These are phyloP conservation scores for Lysiphlebus fabarum DNA, from an alignment of 1,140 invertebrate genomes.

Conservation along the genomic window DNA sequence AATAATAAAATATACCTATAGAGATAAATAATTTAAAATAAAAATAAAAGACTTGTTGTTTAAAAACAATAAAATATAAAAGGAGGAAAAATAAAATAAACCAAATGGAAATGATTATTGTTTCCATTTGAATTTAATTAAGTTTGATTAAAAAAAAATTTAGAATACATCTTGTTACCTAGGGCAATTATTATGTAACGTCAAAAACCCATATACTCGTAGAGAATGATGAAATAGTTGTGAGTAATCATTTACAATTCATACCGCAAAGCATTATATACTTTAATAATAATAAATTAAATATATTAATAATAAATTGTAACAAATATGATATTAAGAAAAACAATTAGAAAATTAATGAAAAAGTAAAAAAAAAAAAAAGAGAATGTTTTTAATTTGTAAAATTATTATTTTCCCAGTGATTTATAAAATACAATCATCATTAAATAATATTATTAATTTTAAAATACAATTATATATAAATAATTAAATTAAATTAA, in stretches of 20 bases:
- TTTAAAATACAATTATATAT: no score
- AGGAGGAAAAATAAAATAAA: not conserved
- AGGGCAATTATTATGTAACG: slow-evolving; percentile 20
- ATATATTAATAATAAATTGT: not conserved
- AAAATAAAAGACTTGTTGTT: not conserved
- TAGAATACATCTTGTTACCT: slow-evolving; percentile 23
- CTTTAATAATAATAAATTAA: not conserved
- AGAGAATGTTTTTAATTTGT: slow-evolving; percentile 5
- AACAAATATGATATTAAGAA: not conserved
- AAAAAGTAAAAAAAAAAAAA: slow-evolving; percentile 1
- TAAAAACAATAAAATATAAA: slow-evolving; percentile 2
- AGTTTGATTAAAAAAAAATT: slow-evolving; percentile 8
- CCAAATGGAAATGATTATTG: not conserved
- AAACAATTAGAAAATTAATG: not conserved
- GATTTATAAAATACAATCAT: slow-evolving; percentile 1
- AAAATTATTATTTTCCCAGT: slow-evolving; percentile 4
- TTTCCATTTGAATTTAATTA: not conserved
- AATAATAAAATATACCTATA: not conserved
- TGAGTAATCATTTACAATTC: slow-evolving; percentile 8
- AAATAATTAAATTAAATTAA: no score
- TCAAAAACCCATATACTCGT: slow-evolving; percentile 9
- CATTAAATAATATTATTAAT: no score
- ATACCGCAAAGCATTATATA: slow-evolving; percentile 6
- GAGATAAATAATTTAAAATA: no score
- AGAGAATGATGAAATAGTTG: slow-evolving; percentile 4